Conservation (phyloP, 2,797 vertebrate species). For the Sebastolobus alascanus region DNA sequence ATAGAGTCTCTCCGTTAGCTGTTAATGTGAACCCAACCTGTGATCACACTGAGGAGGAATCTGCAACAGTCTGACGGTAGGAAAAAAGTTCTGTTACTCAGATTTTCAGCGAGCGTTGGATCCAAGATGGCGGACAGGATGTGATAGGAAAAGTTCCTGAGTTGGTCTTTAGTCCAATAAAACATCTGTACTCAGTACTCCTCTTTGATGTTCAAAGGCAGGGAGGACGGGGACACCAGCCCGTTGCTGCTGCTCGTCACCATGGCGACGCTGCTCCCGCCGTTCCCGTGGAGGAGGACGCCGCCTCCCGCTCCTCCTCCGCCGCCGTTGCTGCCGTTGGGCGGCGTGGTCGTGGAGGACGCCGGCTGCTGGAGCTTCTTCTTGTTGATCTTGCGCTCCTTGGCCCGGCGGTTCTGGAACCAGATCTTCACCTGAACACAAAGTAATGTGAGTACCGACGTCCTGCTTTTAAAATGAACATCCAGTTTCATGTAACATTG, state of each 20-base stretch:
- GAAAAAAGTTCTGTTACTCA: not conserved
- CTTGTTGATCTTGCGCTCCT: constrained; percentile 98
- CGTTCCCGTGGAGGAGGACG: constrained; percentile 70
- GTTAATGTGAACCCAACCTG: not conserved
- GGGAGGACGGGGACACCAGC: constrained; percentile 86
- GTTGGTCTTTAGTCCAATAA: constrained; percentile 16
- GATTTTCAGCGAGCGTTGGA: not conserved
- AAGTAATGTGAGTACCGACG: no score
- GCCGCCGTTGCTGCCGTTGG: constrained; percentile 24
- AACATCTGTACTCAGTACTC: constrained; percentile 86
- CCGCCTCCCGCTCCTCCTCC: not conserved
- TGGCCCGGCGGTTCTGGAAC: constrained; percentile 97
- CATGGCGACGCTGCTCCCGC: constrained; percentile 81
- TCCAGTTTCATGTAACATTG: not conserved
- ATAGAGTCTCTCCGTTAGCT: not conserved
- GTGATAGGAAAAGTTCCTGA: constrained; percentile 3
- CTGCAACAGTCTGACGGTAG: constrained; percentile 10
- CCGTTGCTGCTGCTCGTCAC: constrained; percentile 87
- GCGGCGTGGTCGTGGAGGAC: constrained; percentile 89
- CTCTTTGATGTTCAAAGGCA: constrained; percentile 92
- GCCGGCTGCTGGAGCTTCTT: constrained; percentile 95
- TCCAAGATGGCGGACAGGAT: not conserved
- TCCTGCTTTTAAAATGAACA: no score
- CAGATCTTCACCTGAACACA: constrained; percentile 95
- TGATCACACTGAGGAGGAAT: not conserved